Conservation (phyloP, 2,888 invertebrate species). For the Penaeus monodon region DNA sequence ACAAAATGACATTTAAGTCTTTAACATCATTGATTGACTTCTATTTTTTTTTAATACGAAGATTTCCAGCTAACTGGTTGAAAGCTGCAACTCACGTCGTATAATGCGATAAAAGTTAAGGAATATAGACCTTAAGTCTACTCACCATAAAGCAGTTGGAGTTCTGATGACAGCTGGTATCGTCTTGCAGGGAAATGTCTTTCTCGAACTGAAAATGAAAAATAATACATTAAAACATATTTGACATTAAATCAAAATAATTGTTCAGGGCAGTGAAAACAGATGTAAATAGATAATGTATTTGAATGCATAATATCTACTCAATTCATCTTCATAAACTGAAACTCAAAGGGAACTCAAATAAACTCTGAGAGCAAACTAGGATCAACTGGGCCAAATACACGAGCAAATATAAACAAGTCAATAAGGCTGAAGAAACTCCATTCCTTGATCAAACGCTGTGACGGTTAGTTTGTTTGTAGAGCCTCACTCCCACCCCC, state of each 20-base stretch:
- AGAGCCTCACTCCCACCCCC: slow-evolving; percentile 7
- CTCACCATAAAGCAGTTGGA: slow-evolving; percentile 30
- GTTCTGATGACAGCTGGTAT: slow-evolving; percentile 30
- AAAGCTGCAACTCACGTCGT: slow-evolving; percentile 25
- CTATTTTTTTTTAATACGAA: not conserved
- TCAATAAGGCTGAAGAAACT: slow-evolving; percentile 26
- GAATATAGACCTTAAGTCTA: not conserved
- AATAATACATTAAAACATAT: not conserved
- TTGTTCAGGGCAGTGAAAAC: not conserved
- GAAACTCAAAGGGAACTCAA: not conserved
- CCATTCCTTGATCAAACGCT: slow-evolving; percentile 38
- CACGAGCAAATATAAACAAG: slow-evolving; percentile 26
- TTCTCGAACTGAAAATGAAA: slow-evolving; percentile 22
- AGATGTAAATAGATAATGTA: not conserved
- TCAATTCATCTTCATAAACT: too few species aligned
- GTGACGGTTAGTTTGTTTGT: slow-evolving; percentile 20
- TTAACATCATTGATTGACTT: too few species aligned
- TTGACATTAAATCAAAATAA: not conserved
- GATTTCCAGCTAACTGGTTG: slow-evolving; percentile 9
- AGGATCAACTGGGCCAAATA: not conserved
- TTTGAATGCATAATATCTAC: not conserved
- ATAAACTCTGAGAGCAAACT: not conserved
- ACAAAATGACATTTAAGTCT: too few species aligned
- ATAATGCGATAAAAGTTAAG: not conserved
- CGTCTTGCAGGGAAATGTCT: slow-evolving; percentile 2